These are phyloP conservation scores for Labeo catla DNA, from an alignment of 2,113 vertebrate genomes.

Conservation along the genomic window DNA sequence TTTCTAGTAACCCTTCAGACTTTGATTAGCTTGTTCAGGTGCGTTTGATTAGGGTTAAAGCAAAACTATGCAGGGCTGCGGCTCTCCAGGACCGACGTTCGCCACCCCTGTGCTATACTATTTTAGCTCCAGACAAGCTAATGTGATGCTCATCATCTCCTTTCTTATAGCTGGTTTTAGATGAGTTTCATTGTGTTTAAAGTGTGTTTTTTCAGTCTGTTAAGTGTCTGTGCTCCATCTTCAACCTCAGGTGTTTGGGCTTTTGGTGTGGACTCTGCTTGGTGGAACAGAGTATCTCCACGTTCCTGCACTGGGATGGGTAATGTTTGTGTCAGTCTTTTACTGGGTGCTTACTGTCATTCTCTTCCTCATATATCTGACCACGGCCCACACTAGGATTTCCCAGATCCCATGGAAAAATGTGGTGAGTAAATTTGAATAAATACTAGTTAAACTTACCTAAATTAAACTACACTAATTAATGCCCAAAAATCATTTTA, in stretches of 20 bases:
- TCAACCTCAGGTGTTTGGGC: constrained; percentile 81
- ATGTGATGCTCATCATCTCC: neutral
- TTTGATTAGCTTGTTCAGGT: too few species aligned
- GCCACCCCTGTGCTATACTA: too few species aligned
- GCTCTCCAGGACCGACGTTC: too few species aligned
- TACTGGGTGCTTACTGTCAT: constrained; percentile 89
- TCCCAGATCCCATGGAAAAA: constrained; percentile 87
- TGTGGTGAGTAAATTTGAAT: constrained; percentile 77
- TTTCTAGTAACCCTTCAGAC: too few species aligned
- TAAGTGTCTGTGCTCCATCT: constrained; percentile 33
- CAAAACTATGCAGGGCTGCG: too few species aligned
- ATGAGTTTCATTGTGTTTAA: neutral
- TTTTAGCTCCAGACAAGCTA: too few species aligned
- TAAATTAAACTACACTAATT: neutral
- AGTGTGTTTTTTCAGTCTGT: neutral
- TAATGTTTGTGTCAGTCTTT: constrained; percentile 90
- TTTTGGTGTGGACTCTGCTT: constrained; percentile 92
- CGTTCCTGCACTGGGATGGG: constrained; percentile 86
- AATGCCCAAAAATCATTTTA: neutral
- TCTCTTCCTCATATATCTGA: constrained; percentile 89
- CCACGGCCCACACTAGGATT: constrained; percentile 84
- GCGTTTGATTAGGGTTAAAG: too few species aligned
- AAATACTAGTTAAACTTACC: neutral
- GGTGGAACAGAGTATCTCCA: constrained; percentile 89
- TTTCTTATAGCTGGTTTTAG: neutral